Percentiles rank a stretch among this genome's conserved stretches.
phyloP scores from a whole-genome alignment of 53 echinoderm and acorn worm species.

The Temnopleurus reevesii region DNA sequence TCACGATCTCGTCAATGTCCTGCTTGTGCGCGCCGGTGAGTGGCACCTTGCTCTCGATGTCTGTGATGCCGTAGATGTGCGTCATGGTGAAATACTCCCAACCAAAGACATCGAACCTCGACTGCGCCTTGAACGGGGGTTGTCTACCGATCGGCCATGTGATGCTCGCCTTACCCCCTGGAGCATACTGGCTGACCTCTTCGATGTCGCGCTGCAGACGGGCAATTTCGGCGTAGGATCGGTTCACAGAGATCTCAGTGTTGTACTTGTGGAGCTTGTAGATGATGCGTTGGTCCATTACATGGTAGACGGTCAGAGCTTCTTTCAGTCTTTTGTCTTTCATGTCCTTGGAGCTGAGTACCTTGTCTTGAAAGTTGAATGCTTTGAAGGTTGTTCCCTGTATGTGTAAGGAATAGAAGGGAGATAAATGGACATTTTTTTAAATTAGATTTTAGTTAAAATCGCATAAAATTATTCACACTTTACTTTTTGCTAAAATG shows the following conservation, averaged over 20 bases:
- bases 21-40: constrained; percentile 88
- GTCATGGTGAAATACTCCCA: constrained; percentile 99
- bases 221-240: constrained; percentile 73
- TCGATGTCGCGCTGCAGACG: constrained; percentile 74
- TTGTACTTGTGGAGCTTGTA: constrained; percentile 94
- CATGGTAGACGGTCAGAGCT: constrained; percentile 84
- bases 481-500: too few species aligned
- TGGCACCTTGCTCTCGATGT: constrained; percentile 77
- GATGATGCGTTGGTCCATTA: constrained; percentile 84
- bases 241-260: constrained; percentile 76
- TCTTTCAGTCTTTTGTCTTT: constrained; percentile 72
- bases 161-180: constrained; percentile 77
- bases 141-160: constrained; percentile 89
- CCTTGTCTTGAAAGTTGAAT: constrained; percentile 89
- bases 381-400: constrained; percentile 84
- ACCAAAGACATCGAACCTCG: constrained; percentile 86
- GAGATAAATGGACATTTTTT: neutral
- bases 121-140: constrained; percentile 75
- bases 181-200: constrained; percentile 67
- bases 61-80: constrained; percentile 79
- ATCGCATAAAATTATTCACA: too few species aligned
- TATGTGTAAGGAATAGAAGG: neutral
- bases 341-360: constrained; percentile 68
- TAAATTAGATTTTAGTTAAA: too few species aligned
- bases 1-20: constrained; percentile 94